Base-by-base conservation (phyloP, 2,113 vertebrate genomes). In the Carollia perspicillata region DNA sequence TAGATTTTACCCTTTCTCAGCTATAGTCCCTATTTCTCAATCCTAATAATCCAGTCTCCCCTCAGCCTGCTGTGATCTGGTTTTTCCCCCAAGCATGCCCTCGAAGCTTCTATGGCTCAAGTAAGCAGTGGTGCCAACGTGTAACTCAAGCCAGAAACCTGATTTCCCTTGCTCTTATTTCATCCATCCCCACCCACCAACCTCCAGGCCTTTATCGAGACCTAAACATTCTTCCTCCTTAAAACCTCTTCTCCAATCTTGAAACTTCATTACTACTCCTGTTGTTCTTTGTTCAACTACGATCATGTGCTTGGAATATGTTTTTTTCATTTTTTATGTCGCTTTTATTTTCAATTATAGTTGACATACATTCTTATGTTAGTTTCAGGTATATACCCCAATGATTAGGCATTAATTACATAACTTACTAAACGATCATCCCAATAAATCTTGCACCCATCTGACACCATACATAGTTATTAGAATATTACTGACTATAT, bases 181-280 rank as follows among this genome's bases (percentile, higher is more conserved):
- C 11, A 14, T 23, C 9, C 23, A 33, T n/a, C 18, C 4, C 26
- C 26, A 18, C 30, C 3, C 30, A 8, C 37, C 22, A 55, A 37
- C 10, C 40, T 72, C 23, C 35, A 71, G n/a, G 28, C 18, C 33
- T 83, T 92, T 71, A 66, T 93, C 5, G 26, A 88, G 53, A 87
- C 44, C 58, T 91, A 60, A 53, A 93, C 60, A 83, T 85, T 80
- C 55, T 94, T 23, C n/a, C 53, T 83, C 65, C 77, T 94, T 69
- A 72, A 55, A 63, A 75, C 51, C n/a, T 94, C 44, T 84, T 75
- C 65, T 26, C 37, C n/a, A 35, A 74, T 26, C 22, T 92, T 75
- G 53, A 83, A 58, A 77, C 74, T 92, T 93, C 66, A 74, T 83
- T 69, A 30, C 40, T 58, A 3, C 30, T 47, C 11, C 55, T 17